Percentiles rank a stretch among this genome's conserved stretches.
phyloP scores from a whole-genome alignment of 2,113 vertebrate species.

The Poeciliopsis prolifica region DNA sequence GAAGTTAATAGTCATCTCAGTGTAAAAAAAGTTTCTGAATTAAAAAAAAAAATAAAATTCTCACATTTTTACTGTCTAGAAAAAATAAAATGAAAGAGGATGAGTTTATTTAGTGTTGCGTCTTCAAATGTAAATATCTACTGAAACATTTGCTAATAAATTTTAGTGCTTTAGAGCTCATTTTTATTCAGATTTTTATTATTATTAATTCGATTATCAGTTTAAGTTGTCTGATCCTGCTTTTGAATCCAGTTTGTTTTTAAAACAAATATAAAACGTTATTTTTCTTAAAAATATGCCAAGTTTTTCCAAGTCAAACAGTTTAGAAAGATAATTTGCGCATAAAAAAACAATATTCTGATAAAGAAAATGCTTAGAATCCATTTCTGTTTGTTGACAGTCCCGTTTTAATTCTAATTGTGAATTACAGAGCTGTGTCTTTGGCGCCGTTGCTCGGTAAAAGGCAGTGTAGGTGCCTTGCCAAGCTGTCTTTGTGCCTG shows the following conservation, averaged over 20 bases:
- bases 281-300: too few species aligned
- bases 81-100: not conserved
- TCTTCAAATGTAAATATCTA: too few species aligned
- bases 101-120: too few species aligned
- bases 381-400: not conserved
- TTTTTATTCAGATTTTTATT: too few species aligned
- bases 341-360: not conserved
- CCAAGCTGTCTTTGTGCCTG: conserved; percentile 44
- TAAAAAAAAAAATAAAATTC: not conserved
- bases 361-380: not conserved
- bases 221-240: not conserved
- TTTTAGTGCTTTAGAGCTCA: too few species aligned
- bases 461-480: conserved; percentile 21
- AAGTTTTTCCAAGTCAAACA: not conserved
- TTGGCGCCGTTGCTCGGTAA: conserved; percentile 15
- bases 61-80: not conserved
- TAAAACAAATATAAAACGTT: too few species aligned
- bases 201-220: not conserved
- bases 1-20: not conserved
- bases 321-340: too few species aligned
- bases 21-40: not conserved
- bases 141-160: too few species aligned
- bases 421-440: conserved; percentile 4
- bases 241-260: not conserved
- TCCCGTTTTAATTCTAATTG: not conserved